These are phyloP conservation scores for Pocillopora verrucosa DNA, from an alignment of 64 coral and sea anemone genomes.

Conservation along the genomic window DNA sequence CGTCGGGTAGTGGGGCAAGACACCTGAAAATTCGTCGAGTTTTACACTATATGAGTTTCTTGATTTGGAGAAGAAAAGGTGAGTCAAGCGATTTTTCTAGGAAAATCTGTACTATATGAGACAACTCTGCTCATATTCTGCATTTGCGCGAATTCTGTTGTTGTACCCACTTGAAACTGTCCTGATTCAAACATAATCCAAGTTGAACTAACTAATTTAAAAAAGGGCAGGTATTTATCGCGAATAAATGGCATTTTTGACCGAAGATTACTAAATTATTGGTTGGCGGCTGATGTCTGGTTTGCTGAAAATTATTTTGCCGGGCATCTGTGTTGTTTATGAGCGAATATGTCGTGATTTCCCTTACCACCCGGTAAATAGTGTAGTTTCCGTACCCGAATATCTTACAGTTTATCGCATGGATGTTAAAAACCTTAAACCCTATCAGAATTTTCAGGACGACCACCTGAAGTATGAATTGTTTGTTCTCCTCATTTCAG, in stretches of 20 bases:
- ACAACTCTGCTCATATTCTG: background rate
- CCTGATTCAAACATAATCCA: background rate
- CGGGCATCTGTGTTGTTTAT: background rate
- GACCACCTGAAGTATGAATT: background rate
- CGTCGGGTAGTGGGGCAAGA: background rate
- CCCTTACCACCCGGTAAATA: background rate
- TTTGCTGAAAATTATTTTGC: background rate
- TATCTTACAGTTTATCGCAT: background rate
- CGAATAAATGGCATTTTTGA: background rate
- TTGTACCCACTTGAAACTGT: background rate
- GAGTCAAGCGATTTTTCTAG: background rate
- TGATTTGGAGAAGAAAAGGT: conserved; percentile 15
- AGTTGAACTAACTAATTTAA: background rate
- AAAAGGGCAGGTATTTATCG: background rate
- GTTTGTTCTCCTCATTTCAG: background rate
- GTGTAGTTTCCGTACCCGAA: conserved; percentile 7
- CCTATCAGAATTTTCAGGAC: background rate
- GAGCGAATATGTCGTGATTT: background rate
- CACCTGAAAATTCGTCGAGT: background rate
- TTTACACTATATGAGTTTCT: conserved; percentile 10
- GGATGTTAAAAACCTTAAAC: background rate
- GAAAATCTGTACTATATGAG: background rate
- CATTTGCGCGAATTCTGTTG: conserved; percentile 1
- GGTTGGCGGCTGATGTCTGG: background rate
- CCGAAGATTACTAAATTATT: background rate